Conservation (phyloP, 2,113 vertebrate genomes). For the Forbesichthys papilliferus region DNA sequence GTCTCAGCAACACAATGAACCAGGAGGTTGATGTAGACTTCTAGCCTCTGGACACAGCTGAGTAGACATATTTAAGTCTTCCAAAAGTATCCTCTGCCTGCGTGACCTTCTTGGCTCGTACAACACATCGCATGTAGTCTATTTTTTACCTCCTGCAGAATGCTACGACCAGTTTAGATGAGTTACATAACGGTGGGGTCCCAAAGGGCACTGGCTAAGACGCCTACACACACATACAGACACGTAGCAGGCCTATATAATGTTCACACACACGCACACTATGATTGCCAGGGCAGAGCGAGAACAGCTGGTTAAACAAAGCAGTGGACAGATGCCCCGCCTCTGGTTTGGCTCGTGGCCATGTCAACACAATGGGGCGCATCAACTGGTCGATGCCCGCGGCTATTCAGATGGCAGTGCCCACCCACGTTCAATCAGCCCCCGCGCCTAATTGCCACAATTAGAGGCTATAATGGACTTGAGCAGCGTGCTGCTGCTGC, state of each 20-base stretch:
- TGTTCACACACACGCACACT: background rate
- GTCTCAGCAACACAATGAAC: constrained; percentile 4
- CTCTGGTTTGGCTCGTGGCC: constrained; percentile 68
- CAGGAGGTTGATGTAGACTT: constrained; percentile 21
- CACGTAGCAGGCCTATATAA: constrained; percentile 4
- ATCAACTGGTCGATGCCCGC: constrained; percentile 55
- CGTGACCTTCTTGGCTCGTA: constrained; percentile 33
- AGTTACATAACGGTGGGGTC: constrained; percentile 50
- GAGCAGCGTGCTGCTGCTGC: constrained; percentile 12
- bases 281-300: constrained; percentile 28
- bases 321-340: constrained; percentile 71
- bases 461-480: constrained; percentile 48
- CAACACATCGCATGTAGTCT: constrained; percentile 18
- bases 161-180: constrained; percentile 28
- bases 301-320: constrained; percentile 70
- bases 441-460: constrained; percentile 55
- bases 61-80: constrained; percentile 22
- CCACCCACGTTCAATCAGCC: constrained; percentile 54
- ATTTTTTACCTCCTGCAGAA: constrained; percentile 48
- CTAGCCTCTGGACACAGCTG: constrained; percentile 21
- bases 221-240: background rate
- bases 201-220: constrained; percentile 18
- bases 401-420: constrained; percentile 52
- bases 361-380: constrained; percentile 56
- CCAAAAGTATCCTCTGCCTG: constrained; percentile 31